phyloP scores from a whole-genome alignment of 2,888 invertebrate species.

The Trichopoda pennipes region DNA sequence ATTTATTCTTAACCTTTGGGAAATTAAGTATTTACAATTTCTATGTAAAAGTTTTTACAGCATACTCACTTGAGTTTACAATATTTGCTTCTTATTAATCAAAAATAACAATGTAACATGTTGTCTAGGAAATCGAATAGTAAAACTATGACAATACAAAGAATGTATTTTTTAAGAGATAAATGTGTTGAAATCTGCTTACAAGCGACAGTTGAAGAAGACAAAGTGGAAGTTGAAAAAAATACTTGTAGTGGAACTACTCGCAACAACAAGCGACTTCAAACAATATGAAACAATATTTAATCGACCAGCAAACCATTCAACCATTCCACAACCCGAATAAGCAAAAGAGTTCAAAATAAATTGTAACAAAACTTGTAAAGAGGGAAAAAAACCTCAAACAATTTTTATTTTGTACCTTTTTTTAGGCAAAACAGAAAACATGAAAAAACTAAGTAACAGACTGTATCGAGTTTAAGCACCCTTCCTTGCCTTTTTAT shows the following conservation, averaged over 20 bases:
- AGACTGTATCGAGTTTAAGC: too few relatives aligned
- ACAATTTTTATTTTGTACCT: slow-evolving; percentile 57
- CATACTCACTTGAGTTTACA: not conserved
- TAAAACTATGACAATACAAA: slow-evolving; percentile 7
- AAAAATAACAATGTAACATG: not conserved
- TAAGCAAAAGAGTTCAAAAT: slow-evolving; percentile 1
- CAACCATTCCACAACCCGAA: not conserved
- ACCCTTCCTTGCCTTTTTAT: too few relatives aligned
- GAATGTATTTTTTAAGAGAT: slow-evolving; percentile 35
- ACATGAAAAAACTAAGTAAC: not conserved
- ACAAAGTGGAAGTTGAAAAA: slow-evolving; percentile 34
- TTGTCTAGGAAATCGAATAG: slow-evolving; percentile 5
- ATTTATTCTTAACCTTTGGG: too few relatives aligned
- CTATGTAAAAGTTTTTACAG: too few relatives aligned
- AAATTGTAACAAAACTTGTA: slow-evolving; percentile 46
- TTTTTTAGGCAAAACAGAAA: not conserved
- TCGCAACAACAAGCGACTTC: slow-evolving; percentile 38
- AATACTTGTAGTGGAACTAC: slow-evolving; percentile 42
- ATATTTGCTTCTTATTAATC: not conserved
- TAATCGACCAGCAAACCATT: slow-evolving; percentile 21
- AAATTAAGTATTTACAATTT: too few relatives aligned
- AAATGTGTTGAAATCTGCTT: slow-evolving; percentile 61
- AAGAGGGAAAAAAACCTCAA: slow-evolving; percentile 52
- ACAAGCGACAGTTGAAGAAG: slow-evolving; percentile 51
- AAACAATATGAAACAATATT: slow-evolving; percentile 32